Percentiles rank a stretch among this genome's conserved stretches.
phyloP scores from a whole-genome alignment of 2,797 vertebrate species.

The Enoplosus armatus region DNA sequence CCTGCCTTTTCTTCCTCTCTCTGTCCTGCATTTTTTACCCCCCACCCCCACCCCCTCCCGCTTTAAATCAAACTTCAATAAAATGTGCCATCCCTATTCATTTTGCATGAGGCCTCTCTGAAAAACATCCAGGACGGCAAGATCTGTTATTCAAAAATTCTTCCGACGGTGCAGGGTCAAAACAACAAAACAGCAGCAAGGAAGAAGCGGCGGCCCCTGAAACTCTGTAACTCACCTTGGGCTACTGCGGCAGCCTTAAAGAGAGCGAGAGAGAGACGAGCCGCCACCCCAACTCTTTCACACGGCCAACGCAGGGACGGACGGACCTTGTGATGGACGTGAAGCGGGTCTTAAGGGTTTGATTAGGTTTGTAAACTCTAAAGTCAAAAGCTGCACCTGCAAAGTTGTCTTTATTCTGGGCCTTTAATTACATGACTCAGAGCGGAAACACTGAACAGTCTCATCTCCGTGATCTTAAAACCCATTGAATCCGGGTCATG shows the following conservation, averaged over 20 bases:
- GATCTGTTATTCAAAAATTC: conserved; percentile 83
- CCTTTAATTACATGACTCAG: conserved; percentile 30
- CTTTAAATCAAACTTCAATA: conserved; percentile 90
- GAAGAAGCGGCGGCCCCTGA: conserved; percentile 55
- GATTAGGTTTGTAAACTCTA: conserved; percentile 49
- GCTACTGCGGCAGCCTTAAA: conserved; percentile 44
- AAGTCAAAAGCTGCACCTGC: conserved; percentile 36
- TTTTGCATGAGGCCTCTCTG: conserved; percentile 86
- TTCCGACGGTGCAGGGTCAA: conserved; percentile 81
- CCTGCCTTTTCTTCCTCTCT: conserved; percentile 63
- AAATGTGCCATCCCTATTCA: conserved; percentile 86
- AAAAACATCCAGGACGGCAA: conserved; percentile 81
- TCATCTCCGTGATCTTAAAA: conserved; percentile 8
- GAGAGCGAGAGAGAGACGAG: conserved; percentile 30
- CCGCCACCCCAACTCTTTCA: conserved; percentile 10
- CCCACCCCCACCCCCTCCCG: conserved; percentile 47
- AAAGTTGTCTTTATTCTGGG: conserved; percentile 20
- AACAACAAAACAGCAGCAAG: conserved; percentile 81
- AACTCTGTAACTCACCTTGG: conserved; percentile 77
- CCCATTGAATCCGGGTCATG: background rate
- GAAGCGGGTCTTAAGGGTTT: conserved; percentile 36
- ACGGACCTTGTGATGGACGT: background rate
- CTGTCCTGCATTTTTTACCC: conserved; percentile 67
- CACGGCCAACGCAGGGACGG: conserved; percentile 25
- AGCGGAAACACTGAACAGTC: background rate